phyloP scores from a whole-genome alignment of 1,140 invertebrate species.

The Magallana gigas region DNA sequence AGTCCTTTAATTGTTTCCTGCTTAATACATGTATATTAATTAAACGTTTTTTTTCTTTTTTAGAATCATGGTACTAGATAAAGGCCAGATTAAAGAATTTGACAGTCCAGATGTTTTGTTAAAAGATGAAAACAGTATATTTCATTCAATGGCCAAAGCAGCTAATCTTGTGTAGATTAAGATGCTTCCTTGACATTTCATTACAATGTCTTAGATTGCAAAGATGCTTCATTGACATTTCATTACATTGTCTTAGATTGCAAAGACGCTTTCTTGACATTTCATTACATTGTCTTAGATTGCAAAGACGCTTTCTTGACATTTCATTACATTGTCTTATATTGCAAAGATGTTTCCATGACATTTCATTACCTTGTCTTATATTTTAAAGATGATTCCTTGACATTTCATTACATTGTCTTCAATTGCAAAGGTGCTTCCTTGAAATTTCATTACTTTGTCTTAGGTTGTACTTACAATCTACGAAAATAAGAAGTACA shows the following conservation, averaged over 20 bases:
- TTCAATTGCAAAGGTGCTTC: too few species aligned
- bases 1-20: too few species aligned
- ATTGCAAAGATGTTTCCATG: neutral
- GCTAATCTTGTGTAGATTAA: slow-evolving; percentile 12
- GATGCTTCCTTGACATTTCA: neutral
- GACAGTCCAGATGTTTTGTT: slow-evolving; percentile 17
- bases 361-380: neutral
- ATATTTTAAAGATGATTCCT: too few species aligned
- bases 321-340: too few species aligned
- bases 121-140: neutral
- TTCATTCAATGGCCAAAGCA: slow-evolving; percentile 34
- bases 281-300: too few species aligned
- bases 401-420: too few species aligned
- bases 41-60: neutral
- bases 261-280: too few species aligned
- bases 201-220: neutral
- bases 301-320: too few species aligned
- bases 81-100: slow-evolving; percentile 40
- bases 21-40: too few species aligned
- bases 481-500: neutral
- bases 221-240: too few species aligned
- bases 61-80: slow-evolving; percentile 32
- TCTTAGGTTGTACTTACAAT: neutral
- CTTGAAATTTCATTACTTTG: too few species aligned
- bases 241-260: too few species aligned